These are phyloP conservation scores for Balearica regulorum DNA, from an alignment of 2,797 vertebrate species.

Conservation along the genomic window DNA sequence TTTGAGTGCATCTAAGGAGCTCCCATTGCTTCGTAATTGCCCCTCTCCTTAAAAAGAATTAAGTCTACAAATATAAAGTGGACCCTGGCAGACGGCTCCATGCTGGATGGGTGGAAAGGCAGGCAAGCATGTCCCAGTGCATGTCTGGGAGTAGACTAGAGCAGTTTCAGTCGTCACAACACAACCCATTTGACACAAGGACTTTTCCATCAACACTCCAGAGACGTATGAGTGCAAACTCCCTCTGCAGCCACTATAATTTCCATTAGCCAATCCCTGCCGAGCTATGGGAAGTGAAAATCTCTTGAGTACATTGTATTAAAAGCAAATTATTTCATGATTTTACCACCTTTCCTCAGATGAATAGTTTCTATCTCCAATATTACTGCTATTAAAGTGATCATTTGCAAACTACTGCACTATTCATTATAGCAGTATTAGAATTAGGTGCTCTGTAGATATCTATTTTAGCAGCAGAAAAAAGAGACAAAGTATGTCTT, in stretches of 20 bases:
- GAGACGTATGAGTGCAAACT: neutral
- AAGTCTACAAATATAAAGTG: neutral
- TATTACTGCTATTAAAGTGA: neutral
- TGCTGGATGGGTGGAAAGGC: neutral
- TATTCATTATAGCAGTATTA: neutral
- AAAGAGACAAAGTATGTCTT: neutral
- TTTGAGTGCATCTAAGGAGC: neutral
- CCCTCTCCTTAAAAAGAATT: neutral
- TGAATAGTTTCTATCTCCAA: neutral
- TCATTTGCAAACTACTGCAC: neutral
- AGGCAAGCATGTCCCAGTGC: neutral
- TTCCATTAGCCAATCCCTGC: neutral
- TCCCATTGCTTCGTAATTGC: neutral
- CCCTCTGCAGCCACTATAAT: neutral
- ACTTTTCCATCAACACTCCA: neutral
- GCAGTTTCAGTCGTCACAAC: neutral
- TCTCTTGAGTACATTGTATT: neutral
- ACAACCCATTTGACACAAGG: neutral
- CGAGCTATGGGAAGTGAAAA: neutral
- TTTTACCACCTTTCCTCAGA: neutral
- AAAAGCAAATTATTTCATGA: neutral
- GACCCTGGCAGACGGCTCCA: neutral
- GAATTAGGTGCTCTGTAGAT: neutral
- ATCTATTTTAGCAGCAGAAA: neutral
- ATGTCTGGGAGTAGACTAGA: neutral